Percentiles rank a stretch among this genome's conserved stretches.
These are phyloP conservation scores for Kryptolebias marmoratus DNA, from an alignment of 2,113 vertebrate genomes.

Conservation along the genomic window DNA sequence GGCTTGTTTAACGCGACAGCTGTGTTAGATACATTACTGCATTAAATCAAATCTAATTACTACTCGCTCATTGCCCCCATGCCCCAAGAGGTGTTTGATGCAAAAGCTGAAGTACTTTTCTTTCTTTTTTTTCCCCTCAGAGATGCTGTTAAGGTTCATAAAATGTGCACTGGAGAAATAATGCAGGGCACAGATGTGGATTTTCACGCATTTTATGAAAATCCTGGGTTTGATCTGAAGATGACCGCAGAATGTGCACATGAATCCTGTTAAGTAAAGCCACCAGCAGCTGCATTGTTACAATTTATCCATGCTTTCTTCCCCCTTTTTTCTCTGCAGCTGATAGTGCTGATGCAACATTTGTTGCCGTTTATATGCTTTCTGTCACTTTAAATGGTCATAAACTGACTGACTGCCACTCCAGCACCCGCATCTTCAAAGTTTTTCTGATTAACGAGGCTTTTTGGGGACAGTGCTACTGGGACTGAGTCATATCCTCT, in stretches of 20 bases:
- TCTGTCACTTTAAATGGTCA: conserved; percentile 68
- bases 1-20: conserved; percentile 65
- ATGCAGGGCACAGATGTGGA: conserved; percentile 14
- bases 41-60: conserved; percentile 75
- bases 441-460: conserved; percentile 60
- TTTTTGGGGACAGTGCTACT: conserved; percentile 68
- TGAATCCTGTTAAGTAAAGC: conserved; percentile 19
- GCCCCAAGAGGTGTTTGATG: conserved; percentile 53
- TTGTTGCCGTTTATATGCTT: conserved; percentile 39
- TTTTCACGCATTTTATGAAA: conserved; percentile 16
- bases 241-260: neutral
- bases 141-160: conserved; percentile 1
- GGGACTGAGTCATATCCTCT: conserved; percentile 67
- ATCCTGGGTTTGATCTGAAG: neutral
- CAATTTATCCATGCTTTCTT: too few relatives aligned
- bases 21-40: conserved; percentile 65
- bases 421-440: conserved; percentile 50
- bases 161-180: conserved; percentile 14
- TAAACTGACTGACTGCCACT: conserved; percentile 57
- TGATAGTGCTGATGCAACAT: conserved; percentile 56
- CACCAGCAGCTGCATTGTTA: conserved; percentile 2
- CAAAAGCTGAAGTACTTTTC: conserved; percentile 4
- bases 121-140: conserved; percentile 20
- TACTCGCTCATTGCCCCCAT: conserved; percentile 55
- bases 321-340: conserved; percentile 20